Base-by-base conservation (phyloP, 2,888 invertebrate genomes). In the Chrysomela aeneicollis region DNA sequence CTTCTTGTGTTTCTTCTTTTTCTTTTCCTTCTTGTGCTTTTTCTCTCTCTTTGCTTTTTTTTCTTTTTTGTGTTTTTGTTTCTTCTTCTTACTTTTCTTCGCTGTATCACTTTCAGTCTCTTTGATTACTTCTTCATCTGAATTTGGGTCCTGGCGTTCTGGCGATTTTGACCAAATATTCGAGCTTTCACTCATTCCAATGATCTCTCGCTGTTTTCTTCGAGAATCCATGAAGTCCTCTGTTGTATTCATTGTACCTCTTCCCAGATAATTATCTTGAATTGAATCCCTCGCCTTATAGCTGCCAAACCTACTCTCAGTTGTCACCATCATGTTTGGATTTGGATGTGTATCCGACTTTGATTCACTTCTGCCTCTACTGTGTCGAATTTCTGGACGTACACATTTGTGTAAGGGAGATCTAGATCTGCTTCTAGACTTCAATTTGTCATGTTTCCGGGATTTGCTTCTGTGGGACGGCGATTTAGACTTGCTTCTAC, bases 101-200 rank as follows among this genome's bases (percentile, higher is more conserved):
- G 64, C 71, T 12, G 26, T 32, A 17, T 63, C 52, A 17, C 46
- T 35, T 26, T 69, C 17, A 47, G 59, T 69, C 35, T 77, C 78
- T 21, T 78, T 76, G 51, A 79, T 78, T 62, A 80, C 42, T 50
- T 69, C 66, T 59, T 76, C 71, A 55, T 83, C 81, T 30, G 80
- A 82, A 52, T 82, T 82, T 1, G 83, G 82, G 88, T 90, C 88
- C 69, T 88, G 87, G 71, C 87, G 86, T 0, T 85, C 76, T 0
- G 94, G 94, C 1, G 92, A 92, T 79, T 89, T 89, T 26, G 89
- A 90, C 94, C 94, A 94, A 55, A 92, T 85, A 64, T 87, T 85
- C 1, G 87, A 83, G 18, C 89, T 87, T 8, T 92, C 92, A 66
- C 88, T 83, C 72, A 88, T 85, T 1, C 93, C 92, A 50, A 94